Evolutionary conservation across 1,140 invertebrate genomes (phyloP), one percentile per base, ranked within the genome.

Genomic region (Drosophila repletoides): DNA sequence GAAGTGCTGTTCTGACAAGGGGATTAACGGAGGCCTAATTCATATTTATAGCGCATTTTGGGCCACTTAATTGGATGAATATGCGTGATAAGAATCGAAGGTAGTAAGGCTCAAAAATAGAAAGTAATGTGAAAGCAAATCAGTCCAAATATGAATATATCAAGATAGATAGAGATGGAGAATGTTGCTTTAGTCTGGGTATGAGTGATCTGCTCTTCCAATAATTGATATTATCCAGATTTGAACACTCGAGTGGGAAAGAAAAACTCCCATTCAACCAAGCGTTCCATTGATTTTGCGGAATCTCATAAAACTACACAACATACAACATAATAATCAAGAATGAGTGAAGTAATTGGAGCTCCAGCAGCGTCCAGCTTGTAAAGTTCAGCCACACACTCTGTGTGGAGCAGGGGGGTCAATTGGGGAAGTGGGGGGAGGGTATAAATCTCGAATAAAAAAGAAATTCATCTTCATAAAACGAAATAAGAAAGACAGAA

Each of bases 401-500:
- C 14, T 21, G 33, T 52, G 29, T 24, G 22, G 22, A 21, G 34
- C 0, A 14, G 0, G 3, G 22, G 15, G 21, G 0, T 1, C 21
- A 14, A 4, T 17, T n/a, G 41, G 21, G 19, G 2, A 29, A 5
- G 0, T 0, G 33, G 5, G 15, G 4, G 7, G 38, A 2, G 10
- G n/a, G 36, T 79, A 59, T 48, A 71, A 81, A 73, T 84, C 69
- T 60, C 77, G 56, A 55, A 83, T 83, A 70, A 83, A 84, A 83
- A 84, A 83, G 64, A 84, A 83, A 77, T 83, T 84, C 73, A 84
- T 83, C 79, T 84, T 83, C 70, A 83, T 84, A 74, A 83, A 81
- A 59, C 14, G 10, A 33, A n/a, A n/a, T n/a, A n/a, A n/a, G n/a
- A n/a, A n/a, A n/a, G n/a, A 45, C 22, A 22, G 15, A 66, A 34